These are phyloP conservation scores for Agrilus mali DNA, from an alignment of 2,888 invertebrate genomes.

Conservation along the genomic window DNA sequence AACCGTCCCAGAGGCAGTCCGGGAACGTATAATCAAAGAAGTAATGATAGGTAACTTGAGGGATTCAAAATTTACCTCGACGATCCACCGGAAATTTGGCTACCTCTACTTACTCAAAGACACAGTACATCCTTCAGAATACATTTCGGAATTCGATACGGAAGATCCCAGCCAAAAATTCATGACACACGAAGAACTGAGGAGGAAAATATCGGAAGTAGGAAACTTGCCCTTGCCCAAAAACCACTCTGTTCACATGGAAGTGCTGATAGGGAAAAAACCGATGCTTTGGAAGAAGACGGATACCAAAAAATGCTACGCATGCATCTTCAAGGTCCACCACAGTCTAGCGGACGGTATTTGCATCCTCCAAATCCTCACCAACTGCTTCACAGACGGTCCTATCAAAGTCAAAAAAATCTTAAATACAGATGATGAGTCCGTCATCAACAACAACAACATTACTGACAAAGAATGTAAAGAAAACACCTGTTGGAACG, in stretches of 20 bases:
- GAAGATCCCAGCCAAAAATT: neutral
- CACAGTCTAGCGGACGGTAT: constrained; percentile 44
- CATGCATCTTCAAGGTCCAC: constrained; percentile 41
- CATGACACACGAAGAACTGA: constrained; percentile 23
- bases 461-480: too few relatives aligned
- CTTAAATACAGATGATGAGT: too few relatives aligned
- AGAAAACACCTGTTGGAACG: too few relatives aligned
- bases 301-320: constrained; percentile 16
- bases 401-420: neutral
- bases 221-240: constrained; percentile 35
- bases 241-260: constrained; percentile 38
- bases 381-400: constrained; percentile 2
- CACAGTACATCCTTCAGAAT: constrained; percentile 20
- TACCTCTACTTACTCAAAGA: constrained; percentile 40
- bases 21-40: too few relatives aligned
- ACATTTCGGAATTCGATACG: constrained; percentile 1
- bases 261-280: constrained; percentile 35
- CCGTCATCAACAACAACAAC: too few relatives aligned
- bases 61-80: constrained; percentile 6
- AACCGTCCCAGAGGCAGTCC: neutral
- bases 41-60: neutral
- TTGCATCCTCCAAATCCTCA: constrained; percentile 36
- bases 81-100: constrained; percentile 27
- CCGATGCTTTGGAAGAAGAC: constrained; percentile 12
- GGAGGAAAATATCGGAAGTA: constrained; percentile 29